Percentiles rank a stretch among this genome's conserved stretches.
phyloP scores from a whole-genome alignment of 2,888 invertebrate species.

The Caenorhabditis sp. region DNA sequence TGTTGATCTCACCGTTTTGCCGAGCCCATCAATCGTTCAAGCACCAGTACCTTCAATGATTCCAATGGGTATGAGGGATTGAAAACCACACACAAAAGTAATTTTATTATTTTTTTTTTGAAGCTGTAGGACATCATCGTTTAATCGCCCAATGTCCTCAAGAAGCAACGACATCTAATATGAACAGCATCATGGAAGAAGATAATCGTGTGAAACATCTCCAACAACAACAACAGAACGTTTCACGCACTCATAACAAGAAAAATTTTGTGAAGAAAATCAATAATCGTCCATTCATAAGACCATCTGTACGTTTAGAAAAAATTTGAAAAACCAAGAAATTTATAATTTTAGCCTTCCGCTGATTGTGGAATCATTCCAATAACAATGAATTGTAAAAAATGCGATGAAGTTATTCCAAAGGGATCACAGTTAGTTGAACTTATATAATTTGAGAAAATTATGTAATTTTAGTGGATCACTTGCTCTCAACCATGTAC shows the following conservation, averaged over 20 bases:
- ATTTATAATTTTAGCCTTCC: slow-evolving; percentile 12
- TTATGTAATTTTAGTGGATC: slow-evolving; percentile 17
- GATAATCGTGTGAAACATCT: background rate
- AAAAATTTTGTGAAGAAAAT: slow-evolving; percentile 24
- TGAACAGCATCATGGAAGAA: slow-evolving; percentile 3
- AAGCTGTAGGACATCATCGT: slow-evolving; percentile 5
- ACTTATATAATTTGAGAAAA: no score
- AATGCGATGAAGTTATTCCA: slow-evolving; percentile 46
- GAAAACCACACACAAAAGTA: background rate
- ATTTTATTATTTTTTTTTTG: background rate
- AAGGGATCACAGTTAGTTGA: slow-evolving; percentile 41
- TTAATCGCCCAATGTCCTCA: slow-evolving; percentile 11
- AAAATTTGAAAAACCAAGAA: background rate
- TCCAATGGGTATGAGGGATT: slow-evolving; percentile 11
- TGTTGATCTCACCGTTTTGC: slow-evolving; percentile 48
- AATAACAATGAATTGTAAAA: slow-evolving; percentile 42
- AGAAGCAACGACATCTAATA: slow-evolving; percentile 35
- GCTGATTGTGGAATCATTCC: slow-evolving; percentile 41
- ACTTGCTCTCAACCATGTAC: slow-evolving; percentile 44
- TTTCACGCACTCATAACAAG: slow-evolving; percentile 7
- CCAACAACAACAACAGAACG: slow-evolving; percentile 10
- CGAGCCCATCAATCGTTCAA: slow-evolving; percentile 35
- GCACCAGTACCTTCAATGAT: slow-evolving; percentile 21
- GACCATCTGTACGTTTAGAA: slow-evolving; percentile 8
- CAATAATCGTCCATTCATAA: slow-evolving; percentile 13